Evolutionary conservation across 2,113 vertebrate species (phyloP).

Genomic region (Heteronetta atricapilla): DNA sequence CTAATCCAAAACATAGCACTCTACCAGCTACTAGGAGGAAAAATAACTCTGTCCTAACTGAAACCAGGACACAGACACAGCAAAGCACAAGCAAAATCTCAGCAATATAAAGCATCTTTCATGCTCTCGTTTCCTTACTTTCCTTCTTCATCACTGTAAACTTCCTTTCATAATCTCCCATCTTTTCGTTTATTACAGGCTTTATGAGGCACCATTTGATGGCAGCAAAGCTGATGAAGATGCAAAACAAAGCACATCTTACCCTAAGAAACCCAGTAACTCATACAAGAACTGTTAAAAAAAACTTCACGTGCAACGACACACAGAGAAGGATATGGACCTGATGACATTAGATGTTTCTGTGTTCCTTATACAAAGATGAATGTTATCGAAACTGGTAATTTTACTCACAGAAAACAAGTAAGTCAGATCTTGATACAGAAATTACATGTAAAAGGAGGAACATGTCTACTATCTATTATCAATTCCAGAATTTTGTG

Average conservation of each 20-base stretch:
- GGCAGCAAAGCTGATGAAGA: not conserved
- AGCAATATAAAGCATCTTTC: not conserved
- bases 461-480: not conserved
- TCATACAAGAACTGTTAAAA: not conserved
- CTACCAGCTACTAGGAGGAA: too few relatives aligned
- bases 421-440: not conserved
- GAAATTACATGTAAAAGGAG: not conserved
- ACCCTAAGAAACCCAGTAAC: not conserved
- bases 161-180: not conserved
- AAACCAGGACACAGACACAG: too few relatives aligned
- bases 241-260: not conserved
- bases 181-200: not conserved
- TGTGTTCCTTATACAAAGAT: not conserved
- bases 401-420: not conserved
- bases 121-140: not conserved
- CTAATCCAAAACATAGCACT: too few relatives aligned
- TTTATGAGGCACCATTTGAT: not conserved
- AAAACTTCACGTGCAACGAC: not conserved
- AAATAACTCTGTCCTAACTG: too few relatives aligned
- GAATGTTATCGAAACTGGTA: not conserved
- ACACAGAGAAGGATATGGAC: not conserved
- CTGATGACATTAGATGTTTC: not conserved
- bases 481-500: not conserved
- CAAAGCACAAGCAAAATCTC: not conserved
- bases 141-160: not conserved